Evolutionary conservation across 2,113 vertebrate genomes (phyloP).

Genomic region (Recurvirostra avosetta): DNA sequence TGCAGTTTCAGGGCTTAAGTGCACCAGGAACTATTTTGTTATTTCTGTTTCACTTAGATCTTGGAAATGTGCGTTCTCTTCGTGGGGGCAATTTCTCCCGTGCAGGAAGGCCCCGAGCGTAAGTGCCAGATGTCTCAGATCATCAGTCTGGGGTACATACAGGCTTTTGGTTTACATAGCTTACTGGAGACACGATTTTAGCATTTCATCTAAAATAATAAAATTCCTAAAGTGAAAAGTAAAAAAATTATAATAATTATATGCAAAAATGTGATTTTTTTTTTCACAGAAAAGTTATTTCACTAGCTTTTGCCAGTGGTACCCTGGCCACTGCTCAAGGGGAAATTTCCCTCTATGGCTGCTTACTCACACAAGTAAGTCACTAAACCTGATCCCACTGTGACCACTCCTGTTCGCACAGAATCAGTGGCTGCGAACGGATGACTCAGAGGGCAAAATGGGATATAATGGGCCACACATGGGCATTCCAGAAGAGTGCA

Average conservation of each 20-base stretch:
- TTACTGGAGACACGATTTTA: not conserved
- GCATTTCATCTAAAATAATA: not conserved
- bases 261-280: not conserved
- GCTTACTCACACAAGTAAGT: not conserved
- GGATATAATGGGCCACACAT: not conserved
- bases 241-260: not conserved
- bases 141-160: not conserved
- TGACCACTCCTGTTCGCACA: not conserved
- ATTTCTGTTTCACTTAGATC: not conserved
- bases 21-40: not conserved
- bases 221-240: not conserved
- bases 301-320: not conserved
- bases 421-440: not conserved
- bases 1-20: not conserved
- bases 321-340: not conserved
- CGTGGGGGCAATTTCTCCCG: rapidly evolving
- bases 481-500: not conserved
- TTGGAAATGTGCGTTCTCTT: not conserved
- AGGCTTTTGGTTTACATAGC: not conserved
- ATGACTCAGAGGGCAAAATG: not conserved
- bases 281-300: not conserved
- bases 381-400: not conserved
- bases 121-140: not conserved
- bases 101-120: not conserved
- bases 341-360: not conserved